Percentiles rank a stretch among this genome's conserved stretches.
Evolutionary conservation across 2,888 invertebrate genomes (phyloP).

Genomic region (Yponomeuta evonymella): DNA sequence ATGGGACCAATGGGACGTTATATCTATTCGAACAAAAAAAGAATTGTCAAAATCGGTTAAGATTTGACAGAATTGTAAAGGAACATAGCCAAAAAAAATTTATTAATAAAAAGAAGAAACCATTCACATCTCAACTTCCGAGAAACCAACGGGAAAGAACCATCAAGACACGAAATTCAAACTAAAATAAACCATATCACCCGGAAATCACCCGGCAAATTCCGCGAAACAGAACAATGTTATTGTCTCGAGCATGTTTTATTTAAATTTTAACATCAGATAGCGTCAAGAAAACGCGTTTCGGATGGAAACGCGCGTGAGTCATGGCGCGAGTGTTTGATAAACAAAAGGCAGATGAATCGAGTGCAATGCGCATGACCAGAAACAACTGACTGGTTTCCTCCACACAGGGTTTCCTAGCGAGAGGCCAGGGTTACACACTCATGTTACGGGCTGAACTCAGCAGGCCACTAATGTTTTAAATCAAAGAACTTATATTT

Average conservation of each 20-base stretch:
- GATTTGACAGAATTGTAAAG: too few species aligned
- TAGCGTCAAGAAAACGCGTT: neutral
- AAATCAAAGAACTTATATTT: too few species aligned
- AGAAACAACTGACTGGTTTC: neutral
- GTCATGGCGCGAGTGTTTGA: neutral
- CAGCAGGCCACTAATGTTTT: too few species aligned
- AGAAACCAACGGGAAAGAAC: neutral
- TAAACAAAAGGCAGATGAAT: neutral
- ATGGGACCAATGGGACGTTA: too few species aligned
- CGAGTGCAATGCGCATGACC: neutral
- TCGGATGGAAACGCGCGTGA: neutral
- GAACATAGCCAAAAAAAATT: too few species aligned
- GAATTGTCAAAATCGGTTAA: too few species aligned
- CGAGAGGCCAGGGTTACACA: too few species aligned
- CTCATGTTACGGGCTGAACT: too few species aligned
- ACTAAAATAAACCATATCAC: neutral
- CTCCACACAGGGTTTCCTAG: too few species aligned
- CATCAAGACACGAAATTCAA: neutral
- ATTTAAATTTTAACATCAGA: neutral
- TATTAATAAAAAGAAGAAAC: too few species aligned
- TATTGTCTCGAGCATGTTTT: neutral
- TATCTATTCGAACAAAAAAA: too few species aligned
- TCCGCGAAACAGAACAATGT: neutral
- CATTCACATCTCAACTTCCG: too few species aligned
- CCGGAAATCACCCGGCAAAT: neutral